Evolutionary conservation across 2,113 vertebrate genomes (phyloP).

Genomic region (Puntigrus tetrazona): DNA sequence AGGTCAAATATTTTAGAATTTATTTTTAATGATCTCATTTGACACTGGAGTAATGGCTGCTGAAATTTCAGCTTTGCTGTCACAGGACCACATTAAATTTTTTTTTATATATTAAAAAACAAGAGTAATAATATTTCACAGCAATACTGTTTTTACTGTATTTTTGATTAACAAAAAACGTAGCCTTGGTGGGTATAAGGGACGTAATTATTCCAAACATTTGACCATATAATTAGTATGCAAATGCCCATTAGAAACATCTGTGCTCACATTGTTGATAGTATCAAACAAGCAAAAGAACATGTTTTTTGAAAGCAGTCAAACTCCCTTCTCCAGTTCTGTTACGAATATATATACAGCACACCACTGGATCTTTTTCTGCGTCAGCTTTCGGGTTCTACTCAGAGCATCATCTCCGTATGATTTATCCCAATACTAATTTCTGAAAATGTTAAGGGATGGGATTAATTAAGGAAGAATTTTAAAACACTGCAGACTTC

Average conservation of each 20-base stretch:
- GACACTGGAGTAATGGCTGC: not conserved
- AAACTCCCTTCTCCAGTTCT: not conserved
- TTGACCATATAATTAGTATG: not conserved
- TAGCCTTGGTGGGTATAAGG: no score
- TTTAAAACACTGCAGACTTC: conserved; percentile 13
- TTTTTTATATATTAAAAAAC: no score
- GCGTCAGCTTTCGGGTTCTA: not conserved
- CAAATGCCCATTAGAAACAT: not conserved
- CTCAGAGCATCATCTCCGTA: not conserved
- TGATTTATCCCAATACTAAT: conserved; percentile 5
- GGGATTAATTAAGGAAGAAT: conserved; percentile 12
- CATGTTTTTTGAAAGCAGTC: not conserved
- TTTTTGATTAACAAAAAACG: no score
- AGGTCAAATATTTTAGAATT: not conserved
- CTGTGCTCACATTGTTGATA: conserved; percentile 2
- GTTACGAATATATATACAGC: not conserved
- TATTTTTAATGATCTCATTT: no score
- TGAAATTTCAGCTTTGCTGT: not conserved
- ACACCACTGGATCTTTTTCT: not conserved
- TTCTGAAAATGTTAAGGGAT: conserved; percentile 1
- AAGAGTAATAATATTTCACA: no score
- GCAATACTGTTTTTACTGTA: no score
- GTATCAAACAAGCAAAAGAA: not conserved
- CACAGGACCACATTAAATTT: no score
- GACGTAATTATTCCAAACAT: not conserved